Conservation (phyloP, 30 jellyfish, hydroid and myxozoan species). For the Aurelia aurita region DNA sequence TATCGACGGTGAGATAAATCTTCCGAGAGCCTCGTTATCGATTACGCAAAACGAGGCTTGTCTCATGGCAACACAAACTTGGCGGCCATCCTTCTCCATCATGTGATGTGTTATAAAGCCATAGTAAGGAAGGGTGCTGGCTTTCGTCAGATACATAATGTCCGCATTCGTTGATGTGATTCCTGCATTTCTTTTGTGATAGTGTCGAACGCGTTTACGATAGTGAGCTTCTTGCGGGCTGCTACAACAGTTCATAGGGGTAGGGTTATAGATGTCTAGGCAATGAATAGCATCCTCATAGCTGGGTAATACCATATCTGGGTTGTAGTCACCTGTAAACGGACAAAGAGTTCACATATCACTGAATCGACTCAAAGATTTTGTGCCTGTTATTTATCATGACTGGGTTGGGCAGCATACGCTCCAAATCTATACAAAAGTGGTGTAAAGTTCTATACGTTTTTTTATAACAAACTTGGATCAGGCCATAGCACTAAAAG, state of each 20-base stretch:
- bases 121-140: constrained; percentile 35
- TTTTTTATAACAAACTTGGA: no score
- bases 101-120: constrained; percentile 18
- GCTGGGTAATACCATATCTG: not conserved
- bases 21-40: constrained; percentile 10
- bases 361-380: not conserved
- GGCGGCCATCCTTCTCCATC: constrained; percentile 18
- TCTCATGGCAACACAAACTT: constrained; percentile 36
- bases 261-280: constrained; percentile 52
- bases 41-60: constrained; percentile 33
- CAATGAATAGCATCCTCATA: constrained; percentile 27
- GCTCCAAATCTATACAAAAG: no score
- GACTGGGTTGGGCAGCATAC: no score
- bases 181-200: constrained; percentile 38
- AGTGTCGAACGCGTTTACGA: constrained; percentile 23
- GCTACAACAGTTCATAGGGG: constrained; percentile 49
- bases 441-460: no score
- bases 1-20: constrained; percentile 19
- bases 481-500: no score
- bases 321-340: constrained; percentile 22
- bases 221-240: constrained; percentile 36
- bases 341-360: not conserved
- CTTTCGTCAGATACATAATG: constrained; percentile 10
- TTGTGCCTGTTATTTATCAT: not conserved
- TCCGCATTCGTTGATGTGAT: constrained; percentile 21